These are phyloP conservation scores for Chromobotia macracanthus DNA, from an alignment of 2,797 vertebrate species.

Conservation along the genomic window DNA sequence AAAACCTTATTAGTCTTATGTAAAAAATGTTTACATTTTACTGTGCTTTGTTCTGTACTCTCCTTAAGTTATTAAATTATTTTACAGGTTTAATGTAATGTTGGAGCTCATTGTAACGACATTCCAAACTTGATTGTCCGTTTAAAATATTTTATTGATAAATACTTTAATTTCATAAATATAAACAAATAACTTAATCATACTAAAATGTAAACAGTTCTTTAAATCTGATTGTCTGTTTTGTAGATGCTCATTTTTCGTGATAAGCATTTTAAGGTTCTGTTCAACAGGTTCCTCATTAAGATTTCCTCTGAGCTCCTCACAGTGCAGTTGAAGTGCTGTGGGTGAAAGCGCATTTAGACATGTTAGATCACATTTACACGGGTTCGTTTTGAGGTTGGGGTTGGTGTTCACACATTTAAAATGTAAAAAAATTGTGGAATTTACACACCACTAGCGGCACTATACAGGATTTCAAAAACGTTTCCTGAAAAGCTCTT, in stretches of 20 bases:
- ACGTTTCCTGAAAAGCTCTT: too few relatives aligned
- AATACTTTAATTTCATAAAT: slow-evolving; percentile 35
- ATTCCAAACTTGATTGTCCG: neutral
- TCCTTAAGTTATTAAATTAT: slow-evolving; percentile 81
- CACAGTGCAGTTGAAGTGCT: neutral
- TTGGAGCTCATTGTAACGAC: neutral
- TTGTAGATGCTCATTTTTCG: neutral
- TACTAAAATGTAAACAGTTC: neutral
- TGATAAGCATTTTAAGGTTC: neutral
- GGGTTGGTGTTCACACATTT: too few relatives aligned
- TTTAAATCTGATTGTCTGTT: too few relatives aligned
- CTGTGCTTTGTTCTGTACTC: slow-evolving; percentile 57
- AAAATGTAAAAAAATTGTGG: too few relatives aligned
- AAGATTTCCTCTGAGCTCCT: neutral
- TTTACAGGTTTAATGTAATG: slow-evolving; percentile 54
- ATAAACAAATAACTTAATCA: neutral
- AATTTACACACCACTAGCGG: too few relatives aligned
- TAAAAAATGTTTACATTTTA: slow-evolving; percentile 71
- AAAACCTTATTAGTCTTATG: slow-evolving; percentile 53
- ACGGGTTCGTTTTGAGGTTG: too few relatives aligned
- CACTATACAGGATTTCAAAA: too few relatives aligned
- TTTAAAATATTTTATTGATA: slow-evolving; percentile 20
- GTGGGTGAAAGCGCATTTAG: neutral
- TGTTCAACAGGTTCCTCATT: accelerated
- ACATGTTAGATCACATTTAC: neutral